These are phyloP conservation scores for Argya squamiceps DNA, from an alignment of 2,797 vertebrate species.

Conservation along the genomic window DNA sequence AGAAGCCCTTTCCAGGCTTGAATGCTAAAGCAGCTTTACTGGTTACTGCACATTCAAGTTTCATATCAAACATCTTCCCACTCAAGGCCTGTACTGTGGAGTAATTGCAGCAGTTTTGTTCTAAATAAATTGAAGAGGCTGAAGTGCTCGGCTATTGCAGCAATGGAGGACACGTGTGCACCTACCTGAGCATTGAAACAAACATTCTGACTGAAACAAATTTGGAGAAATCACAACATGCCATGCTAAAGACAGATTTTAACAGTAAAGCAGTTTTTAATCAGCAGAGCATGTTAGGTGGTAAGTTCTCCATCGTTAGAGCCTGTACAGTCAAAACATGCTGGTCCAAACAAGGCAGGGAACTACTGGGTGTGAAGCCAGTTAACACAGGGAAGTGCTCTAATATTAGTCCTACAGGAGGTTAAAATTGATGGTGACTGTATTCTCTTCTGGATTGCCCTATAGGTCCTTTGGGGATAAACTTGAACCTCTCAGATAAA, in stretches of 20 bases:
- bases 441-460: background rate
- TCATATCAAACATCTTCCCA: background rate
- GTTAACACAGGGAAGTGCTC: background rate
- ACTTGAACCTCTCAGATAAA: background rate
- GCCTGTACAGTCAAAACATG: background rate
- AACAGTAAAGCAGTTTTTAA: background rate
- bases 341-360: background rate
- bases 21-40: background rate
- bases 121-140: background rate
- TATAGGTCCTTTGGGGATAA: background rate
- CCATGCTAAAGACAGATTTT: background rate
- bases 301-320: background rate
- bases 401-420: background rate
- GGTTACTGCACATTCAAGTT: background rate
- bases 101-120: background rate
- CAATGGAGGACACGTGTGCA: rapidly evolving
- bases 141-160: background rate
- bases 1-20: background rate
- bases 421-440: background rate
- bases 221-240: background rate
- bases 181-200: background rate
- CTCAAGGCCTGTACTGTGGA: background rate
- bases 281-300: background rate
- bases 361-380: background rate
- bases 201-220: background rate